Evolutionary conservation across 1,140 invertebrate genomes (phyloP).

Genomic region (Drosophila lowei): DNA sequence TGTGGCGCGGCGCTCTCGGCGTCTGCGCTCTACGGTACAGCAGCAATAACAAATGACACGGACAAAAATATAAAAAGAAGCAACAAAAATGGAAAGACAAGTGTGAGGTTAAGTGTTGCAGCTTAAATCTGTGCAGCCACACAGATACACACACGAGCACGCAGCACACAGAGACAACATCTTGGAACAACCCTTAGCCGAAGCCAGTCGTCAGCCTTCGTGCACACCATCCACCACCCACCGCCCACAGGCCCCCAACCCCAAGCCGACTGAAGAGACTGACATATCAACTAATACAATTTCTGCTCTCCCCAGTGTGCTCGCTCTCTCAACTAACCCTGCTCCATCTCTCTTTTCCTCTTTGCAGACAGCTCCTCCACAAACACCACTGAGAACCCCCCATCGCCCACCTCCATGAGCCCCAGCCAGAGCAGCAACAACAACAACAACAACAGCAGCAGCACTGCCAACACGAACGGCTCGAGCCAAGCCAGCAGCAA

Average conservation of each 20-base stretch:
- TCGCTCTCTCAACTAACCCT: constrained; percentile 30
- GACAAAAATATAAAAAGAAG: constrained; percentile 33
- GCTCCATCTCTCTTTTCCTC: constrained; percentile 72
- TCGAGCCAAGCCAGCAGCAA: constrained; percentile 54
- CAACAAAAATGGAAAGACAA: constrained; percentile 58
- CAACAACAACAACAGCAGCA: constrained; percentile 44
- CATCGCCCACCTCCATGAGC: constrained; percentile 80
- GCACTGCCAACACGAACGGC: constrained; percentile 67
- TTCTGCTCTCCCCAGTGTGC: constrained; percentile 24
- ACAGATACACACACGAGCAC: constrained; percentile 10
- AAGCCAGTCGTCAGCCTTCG: neutral
- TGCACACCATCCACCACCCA: constrained; percentile 8
- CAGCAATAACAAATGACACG: constrained; percentile 47
- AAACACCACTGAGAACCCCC: constrained; percentile 82
- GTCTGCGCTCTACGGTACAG: constrained; percentile 63
- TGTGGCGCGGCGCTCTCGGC: constrained; percentile 42
- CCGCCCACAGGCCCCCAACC: neutral
- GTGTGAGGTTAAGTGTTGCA: constrained; percentile 79
- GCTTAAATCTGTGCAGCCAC: constrained; percentile 69
- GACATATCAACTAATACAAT: constrained; percentile 68
- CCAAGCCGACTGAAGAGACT: neutral
- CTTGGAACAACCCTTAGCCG: constrained; percentile 60
- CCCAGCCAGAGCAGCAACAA: constrained; percentile 58
- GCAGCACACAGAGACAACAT: constrained; percentile 8
- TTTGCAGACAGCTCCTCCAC: constrained; percentile 88